Evolutionary conservation across 2,888 invertebrate genomes (phyloP).

Genomic region (Cephus rjabovi): DNA sequence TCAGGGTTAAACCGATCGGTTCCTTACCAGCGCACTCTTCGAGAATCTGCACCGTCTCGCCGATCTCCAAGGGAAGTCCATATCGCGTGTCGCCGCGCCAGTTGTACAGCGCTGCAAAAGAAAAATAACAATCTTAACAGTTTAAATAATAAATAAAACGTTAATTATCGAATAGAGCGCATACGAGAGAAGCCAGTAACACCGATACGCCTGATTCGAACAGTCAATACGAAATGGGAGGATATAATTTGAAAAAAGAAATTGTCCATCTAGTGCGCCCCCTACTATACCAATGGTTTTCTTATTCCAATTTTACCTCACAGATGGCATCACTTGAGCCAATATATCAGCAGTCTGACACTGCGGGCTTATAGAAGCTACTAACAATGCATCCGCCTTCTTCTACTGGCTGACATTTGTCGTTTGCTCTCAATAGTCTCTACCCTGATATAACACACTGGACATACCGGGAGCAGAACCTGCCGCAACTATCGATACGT

Average conservation of each 20-base stretch:
- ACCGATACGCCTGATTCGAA: background rate
- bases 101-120: conserved; percentile 86
- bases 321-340: background rate
- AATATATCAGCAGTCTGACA: background rate
- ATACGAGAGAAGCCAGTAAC: background rate
- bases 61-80: conserved; percentile 88
- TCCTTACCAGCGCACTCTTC: conserved; percentile 85
- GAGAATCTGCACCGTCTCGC: conserved; percentile 91
- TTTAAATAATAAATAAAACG: conserved; percentile 44
- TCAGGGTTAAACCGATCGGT: background rate
- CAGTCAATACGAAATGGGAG: background rate
- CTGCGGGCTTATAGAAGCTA: background rate
- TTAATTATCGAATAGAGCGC: background rate
- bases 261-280: background rate
- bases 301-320: background rate
- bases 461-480: background rate
- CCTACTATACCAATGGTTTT: background rate
- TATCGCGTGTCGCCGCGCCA: conserved; percentile 86
- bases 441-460: background rate
- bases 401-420: background rate
- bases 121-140: conserved; percentile 56
- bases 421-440: background rate
- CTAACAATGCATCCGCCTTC: background rate
- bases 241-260: background rate
- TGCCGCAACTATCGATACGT: background rate